Conservation (phyloP, 53 echinoderm and acorn worm genomes). For the Apostichopus leukothele region DNA sequence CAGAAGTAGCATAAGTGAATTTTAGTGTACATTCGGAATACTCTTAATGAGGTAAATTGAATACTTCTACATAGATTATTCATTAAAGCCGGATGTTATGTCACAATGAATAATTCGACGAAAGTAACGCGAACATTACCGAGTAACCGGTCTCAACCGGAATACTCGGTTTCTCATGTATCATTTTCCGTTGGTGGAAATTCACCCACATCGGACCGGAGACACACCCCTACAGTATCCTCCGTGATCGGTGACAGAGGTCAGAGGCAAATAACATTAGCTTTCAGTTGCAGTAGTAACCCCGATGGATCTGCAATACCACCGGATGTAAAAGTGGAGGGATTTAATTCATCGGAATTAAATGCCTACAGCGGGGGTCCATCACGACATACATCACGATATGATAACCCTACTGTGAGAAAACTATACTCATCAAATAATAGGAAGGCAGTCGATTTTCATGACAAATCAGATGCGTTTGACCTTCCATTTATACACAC, state of each 20-base stretch:
- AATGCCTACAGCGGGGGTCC: not conserved
- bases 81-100: too few relatives aligned
- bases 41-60: too few relatives aligned
- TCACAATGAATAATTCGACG: not conserved
- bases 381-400: not conserved
- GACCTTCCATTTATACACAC: constrained; percentile 42
- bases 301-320: not conserved
- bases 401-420: not conserved
- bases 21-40: too few relatives aligned
- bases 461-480: constrained; percentile 40
- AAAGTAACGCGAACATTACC: not conserved
- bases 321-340: constrained; percentile 14
- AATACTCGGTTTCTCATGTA: constrained; percentile 9
- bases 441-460: constrained; percentile 7
- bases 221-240: not conserved
- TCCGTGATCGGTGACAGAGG: constrained; percentile 3
- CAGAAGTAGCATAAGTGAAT: too few relatives aligned
- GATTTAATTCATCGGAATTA: constrained; percentile 9
- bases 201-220: not conserved
- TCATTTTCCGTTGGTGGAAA: constrained; percentile 18
- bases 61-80: too few relatives aligned
- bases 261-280: constrained; percentile 6
- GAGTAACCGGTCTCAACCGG: not conserved
- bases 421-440: not conserved
- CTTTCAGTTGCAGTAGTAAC: not conserved